phyloP scores from a whole-genome alignment of 2,797 vertebrate species.

The Streptopelia turtur region DNA sequence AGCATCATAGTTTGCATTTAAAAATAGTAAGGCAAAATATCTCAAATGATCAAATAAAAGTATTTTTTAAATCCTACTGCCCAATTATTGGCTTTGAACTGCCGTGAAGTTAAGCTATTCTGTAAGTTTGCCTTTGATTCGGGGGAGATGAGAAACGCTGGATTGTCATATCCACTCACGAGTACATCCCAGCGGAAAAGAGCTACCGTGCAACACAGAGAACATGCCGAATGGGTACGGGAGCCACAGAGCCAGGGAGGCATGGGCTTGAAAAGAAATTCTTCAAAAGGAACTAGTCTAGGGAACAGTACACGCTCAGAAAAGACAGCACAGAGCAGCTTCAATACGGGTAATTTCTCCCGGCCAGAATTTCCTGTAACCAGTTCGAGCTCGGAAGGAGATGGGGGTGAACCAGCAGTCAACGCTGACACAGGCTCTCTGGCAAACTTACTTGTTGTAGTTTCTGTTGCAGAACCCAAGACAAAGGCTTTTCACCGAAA shows the following conservation, averaged over 20 bases:
- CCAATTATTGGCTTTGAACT: background rate
- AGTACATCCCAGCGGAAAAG: background rate
- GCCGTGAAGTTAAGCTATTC: background rate
- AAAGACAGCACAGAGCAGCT: constrained; percentile 25
- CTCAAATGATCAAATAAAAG: background rate
- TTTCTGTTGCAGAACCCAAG: background rate
- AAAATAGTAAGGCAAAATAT: background rate
- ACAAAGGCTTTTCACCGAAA: constrained; percentile 8
- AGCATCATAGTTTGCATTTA: background rate
- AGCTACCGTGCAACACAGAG: background rate
- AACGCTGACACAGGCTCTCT: background rate
- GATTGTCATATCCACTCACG: background rate
- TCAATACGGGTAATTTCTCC: constrained; percentile 10
- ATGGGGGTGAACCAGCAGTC: constrained; percentile 40
- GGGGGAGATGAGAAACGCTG: background rate
- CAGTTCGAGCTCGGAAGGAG: constrained; percentile 15
- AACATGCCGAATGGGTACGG: background rate
- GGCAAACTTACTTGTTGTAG: constrained; percentile 31
- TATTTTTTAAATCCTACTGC: background rate
- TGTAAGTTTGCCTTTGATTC: constrained; percentile 13
- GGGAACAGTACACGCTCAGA: background rate
- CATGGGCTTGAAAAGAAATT: constrained; percentile 21
- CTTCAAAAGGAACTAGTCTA: constrained; percentile 3
- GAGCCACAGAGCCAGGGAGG: background rate
- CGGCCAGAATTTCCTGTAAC: constrained; percentile 11